Evolutionary conservation across 2,797 vertebrate species (phyloP).

Genomic region (Melanotaenia nigrans): DNA sequence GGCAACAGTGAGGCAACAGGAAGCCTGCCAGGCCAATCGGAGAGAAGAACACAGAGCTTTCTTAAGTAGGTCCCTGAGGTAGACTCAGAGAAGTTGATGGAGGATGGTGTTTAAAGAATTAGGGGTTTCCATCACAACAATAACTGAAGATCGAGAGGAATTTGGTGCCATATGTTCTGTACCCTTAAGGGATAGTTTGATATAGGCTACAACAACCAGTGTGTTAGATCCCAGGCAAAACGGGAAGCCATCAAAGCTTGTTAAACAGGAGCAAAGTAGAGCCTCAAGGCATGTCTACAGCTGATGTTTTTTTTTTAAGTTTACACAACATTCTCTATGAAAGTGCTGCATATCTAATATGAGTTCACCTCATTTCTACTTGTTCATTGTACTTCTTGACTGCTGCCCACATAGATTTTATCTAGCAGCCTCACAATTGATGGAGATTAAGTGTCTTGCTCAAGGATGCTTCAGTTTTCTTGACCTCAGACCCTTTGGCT

Average conservation of each 20-base stretch:
- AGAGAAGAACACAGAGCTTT: slow-evolving; percentile 40
- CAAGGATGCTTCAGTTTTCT: slow-evolving; percentile 26
- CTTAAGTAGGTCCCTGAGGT: slow-evolving; percentile 58
- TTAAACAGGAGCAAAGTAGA: slow-evolving; percentile 50
- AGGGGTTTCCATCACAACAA: slow-evolving; percentile 36
- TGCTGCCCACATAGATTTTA: slow-evolving; percentile 19
- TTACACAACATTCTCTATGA: slow-evolving; percentile 19
- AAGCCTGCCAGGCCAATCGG: slow-evolving; percentile 70
- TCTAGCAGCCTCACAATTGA: slow-evolving; percentile 19
- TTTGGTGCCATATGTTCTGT: slow-evolving; percentile 37
- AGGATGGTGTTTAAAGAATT: slow-evolving; percentile 43
- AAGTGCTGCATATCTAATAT: slow-evolving; percentile 8
- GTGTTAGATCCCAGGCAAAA: slow-evolving; percentile 56
- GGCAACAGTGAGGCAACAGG: slow-evolving; percentile 73
- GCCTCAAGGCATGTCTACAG: slow-evolving; percentile 37
- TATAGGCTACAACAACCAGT: slow-evolving; percentile 32
- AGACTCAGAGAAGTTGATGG: slow-evolving; percentile 49
- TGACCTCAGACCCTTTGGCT: slow-evolving; percentile 27
- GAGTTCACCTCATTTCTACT: slow-evolving; percentile 3
- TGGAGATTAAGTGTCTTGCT: slow-evolving; percentile 17
- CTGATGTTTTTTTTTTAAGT: slow-evolving; percentile 38
- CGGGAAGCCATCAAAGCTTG: slow-evolving; percentile 42
- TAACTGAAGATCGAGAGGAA: slow-evolving; percentile 31
- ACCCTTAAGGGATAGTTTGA: slow-evolving; percentile 45
- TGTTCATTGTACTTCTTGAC: slow-evolving; percentile 13